phyloP scores from a whole-genome alignment of 2,797 vertebrate species.

The Hippopotamyrus pictus region DNA sequence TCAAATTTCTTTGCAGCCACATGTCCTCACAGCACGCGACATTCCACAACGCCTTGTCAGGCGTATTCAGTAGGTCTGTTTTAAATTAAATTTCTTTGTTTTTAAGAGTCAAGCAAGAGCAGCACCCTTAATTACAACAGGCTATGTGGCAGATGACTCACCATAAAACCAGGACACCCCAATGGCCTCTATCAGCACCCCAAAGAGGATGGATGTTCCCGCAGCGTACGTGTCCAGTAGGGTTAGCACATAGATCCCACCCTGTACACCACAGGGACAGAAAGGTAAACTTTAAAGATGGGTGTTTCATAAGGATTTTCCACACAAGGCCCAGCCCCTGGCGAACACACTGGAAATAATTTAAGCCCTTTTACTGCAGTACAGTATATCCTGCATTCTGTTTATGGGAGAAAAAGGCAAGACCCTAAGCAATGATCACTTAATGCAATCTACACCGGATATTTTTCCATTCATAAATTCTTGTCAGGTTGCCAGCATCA shows the following conservation, averaged over 20 bases:
- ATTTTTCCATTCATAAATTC: background rate
- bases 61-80: background rate
- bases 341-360: background rate
- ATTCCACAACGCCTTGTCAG: background rate
- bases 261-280: slow-evolving; percentile 54
- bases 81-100: background rate
- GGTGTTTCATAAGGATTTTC: background rate
- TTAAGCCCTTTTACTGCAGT: background rate
- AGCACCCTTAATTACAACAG: background rate
- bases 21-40: background rate
- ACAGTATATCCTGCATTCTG: background rate
- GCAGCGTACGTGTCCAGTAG: slow-evolving; percentile 91
- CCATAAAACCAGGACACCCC: slow-evolving; percentile 99
- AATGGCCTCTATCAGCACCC: slow-evolving; percentile 88
- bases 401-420: background rate
- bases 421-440: background rate
- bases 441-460: background rate
- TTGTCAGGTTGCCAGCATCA: background rate
- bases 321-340: background rate
- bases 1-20: background rate
- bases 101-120: background rate
- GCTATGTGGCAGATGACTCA: slow-evolving; percentile 46
- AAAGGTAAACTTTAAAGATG: background rate
- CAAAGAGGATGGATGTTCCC: slow-evolving; percentile 93
- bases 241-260: slow-evolving; percentile 91